phyloP scores from a whole-genome alignment of 35 echinoderm and acorn worm genomes.

The Heliocidaris tuberculata region DNA sequence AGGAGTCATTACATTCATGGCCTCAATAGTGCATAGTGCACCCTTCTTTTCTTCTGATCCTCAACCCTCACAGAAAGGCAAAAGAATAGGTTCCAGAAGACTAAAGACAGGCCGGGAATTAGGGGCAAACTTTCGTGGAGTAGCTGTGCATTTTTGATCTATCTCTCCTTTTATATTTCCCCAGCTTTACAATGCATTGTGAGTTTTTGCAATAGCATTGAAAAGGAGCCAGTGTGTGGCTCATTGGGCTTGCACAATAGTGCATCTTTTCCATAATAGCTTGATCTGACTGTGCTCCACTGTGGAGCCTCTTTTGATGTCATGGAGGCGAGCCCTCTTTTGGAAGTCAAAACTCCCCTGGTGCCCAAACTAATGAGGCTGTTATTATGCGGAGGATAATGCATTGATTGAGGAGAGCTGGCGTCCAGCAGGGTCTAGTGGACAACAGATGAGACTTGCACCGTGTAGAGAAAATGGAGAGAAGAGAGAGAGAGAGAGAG shows the following conservation, averaged over 20 bases:
- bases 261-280: constrained; percentile 34
- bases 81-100: neutral
- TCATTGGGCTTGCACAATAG: constrained; percentile 26
- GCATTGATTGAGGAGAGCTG: constrained; percentile 35
- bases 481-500: neutral
- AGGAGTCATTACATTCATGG: constrained; percentile 10
- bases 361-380: constrained; percentile 54
- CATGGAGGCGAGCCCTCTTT: constrained; percentile 23
- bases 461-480: neutral
- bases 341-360: constrained; percentile 29
- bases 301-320: constrained; percentile 24
- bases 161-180: neutral
- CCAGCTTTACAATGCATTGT: constrained; percentile 21
- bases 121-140: neutral
- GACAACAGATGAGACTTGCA: constrained; percentile 8
- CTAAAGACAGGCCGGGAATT: constrained; percentile 2
- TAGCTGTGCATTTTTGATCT: constrained; percentile 27
- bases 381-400: constrained; percentile 48
- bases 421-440: constrained; percentile 35
- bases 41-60: constrained; percentile 15
- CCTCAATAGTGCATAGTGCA: constrained; percentile 6
- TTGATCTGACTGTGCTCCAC: constrained; percentile 26
- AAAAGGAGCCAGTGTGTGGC: constrained; percentile 22
- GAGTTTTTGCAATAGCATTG: neutral
- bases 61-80: neutral